Percentiles rank a stretch among this genome's conserved stretches.
Conservation (phyloP, 2,113 vertebrate species). For the Holacanthus passer region DNA sequence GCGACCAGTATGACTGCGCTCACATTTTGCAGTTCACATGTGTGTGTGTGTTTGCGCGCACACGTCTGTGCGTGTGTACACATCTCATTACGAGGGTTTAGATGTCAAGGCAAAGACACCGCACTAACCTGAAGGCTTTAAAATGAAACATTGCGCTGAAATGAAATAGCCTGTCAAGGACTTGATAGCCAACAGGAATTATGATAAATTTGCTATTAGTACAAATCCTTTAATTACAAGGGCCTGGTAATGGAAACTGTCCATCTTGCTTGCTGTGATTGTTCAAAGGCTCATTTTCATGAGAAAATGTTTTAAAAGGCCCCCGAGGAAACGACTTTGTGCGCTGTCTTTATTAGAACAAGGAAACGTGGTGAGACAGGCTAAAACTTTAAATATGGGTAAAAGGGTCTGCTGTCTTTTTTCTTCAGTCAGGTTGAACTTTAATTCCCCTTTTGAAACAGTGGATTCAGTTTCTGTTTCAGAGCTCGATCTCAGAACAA, state of each 20-base stretch:
- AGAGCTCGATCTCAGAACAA: neutral
- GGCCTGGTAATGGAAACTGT: slow-evolving; percentile 82
- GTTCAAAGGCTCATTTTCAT: slow-evolving; percentile 74
- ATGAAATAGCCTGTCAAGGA: slow-evolving; percentile 80
- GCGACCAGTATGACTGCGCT: neutral
- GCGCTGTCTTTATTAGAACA: slow-evolving; percentile 61
- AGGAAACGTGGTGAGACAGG: slow-evolving; percentile 40
- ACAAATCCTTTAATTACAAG: slow-evolving; percentile 83
- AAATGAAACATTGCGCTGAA: slow-evolving; percentile 71
- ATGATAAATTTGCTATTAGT: slow-evolving; percentile 83
- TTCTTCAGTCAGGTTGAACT: slow-evolving; percentile 26
- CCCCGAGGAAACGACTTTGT: slow-evolving; percentile 40
- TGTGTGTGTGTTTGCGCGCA: neutral
- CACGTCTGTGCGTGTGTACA: neutral
- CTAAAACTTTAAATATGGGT: slow-evolving; percentile 43
- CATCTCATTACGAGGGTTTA: slow-evolving; percentile 65
- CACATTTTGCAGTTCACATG: neutral
- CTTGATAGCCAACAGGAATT: slow-evolving; percentile 78
- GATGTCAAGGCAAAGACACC: slow-evolving; percentile 65
- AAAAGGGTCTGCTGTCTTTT: slow-evolving; percentile 11
- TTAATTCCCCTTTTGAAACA: slow-evolving; percentile 29
- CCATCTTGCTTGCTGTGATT: slow-evolving; percentile 77
- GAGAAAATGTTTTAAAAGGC: slow-evolving; percentile 67
- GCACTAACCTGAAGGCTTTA: slow-evolving; percentile 68
- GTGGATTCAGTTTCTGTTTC: slow-evolving; percentile 8